Conservation (phyloP, 1,140 invertebrate species). For the Drosophila novamexicana region DNA sequence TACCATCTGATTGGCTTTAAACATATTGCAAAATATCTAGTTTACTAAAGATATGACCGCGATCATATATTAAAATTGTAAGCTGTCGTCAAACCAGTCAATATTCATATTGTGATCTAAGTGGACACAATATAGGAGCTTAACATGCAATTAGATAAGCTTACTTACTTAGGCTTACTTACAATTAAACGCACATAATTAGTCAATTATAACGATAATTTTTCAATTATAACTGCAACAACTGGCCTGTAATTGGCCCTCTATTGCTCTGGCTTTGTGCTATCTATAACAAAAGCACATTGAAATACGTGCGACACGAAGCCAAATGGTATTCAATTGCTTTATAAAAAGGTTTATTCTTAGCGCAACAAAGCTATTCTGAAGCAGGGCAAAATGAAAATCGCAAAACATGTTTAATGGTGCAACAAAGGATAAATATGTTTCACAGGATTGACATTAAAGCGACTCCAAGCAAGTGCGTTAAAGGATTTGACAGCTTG, state of each 20-base stretch:
- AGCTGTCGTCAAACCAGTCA: no score
- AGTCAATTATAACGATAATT: neutral
- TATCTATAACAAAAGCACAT: neutral
- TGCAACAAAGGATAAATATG: constrained; percentile 4
- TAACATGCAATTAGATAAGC: neutral
- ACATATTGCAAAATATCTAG: no score
- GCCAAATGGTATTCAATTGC: neutral
- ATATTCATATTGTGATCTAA: neutral
- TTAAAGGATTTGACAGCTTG: constrained; percentile 36
- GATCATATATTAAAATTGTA: no score
- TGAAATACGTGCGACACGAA: neutral
- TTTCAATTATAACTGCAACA: neutral
- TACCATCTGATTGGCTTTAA: no score
- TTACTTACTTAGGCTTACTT: neutral
- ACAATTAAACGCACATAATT: neutral
- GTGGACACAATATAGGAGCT: neutral
- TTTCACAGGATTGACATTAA: constrained; percentile 15
- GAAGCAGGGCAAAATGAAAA: neutral
- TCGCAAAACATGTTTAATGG: neutral
- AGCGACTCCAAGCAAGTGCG: constrained; percentile 1
- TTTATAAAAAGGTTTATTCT: neutral
- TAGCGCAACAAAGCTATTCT: neutral
- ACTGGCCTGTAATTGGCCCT: neutral
- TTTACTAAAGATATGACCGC: no score
- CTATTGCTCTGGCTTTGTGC: neutral